A percentile compares a stretch with the other conserved stretches of the same genome.
These are phyloP conservation scores for Argentina silus DNA, from an alignment of 2,797 vertebrate species.

Conservation along the genomic window DNA sequence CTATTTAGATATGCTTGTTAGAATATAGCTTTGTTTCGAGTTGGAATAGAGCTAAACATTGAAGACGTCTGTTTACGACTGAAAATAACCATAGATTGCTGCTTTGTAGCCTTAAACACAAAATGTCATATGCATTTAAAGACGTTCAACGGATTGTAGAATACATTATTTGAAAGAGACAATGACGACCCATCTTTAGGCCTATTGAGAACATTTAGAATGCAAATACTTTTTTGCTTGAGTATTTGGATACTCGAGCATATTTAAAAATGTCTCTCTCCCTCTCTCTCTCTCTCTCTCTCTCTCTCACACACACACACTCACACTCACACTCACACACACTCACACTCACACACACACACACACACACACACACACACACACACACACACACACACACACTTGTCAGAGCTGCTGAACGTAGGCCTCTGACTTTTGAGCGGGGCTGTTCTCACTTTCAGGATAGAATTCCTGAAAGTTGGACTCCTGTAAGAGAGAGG, in stretches of 20 bases:
- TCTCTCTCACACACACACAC: neutral
- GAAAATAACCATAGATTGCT: slow-evolving; percentile 32
- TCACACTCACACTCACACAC: slow-evolving; percentile 24
- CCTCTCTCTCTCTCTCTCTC: no score
- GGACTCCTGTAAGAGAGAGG: neutral
- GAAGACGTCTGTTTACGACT: slow-evolving; percentile 64
- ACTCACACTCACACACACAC: slow-evolving; percentile 18
- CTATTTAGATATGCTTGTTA: slow-evolving; percentile 14
- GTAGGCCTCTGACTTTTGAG: neutral
- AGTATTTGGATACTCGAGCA: slow-evolving; percentile 6
- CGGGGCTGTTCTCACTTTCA: slow-evolving; percentile 25
- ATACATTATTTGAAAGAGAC: slow-evolving; percentile 11
- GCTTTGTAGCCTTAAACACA: neutral
- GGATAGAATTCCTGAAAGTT: slow-evolving; percentile 56
- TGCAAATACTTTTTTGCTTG: slow-evolving; percentile 4
- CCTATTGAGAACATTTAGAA: neutral
- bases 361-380: slow-evolving; percentile 4
- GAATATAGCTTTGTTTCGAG: slow-evolving; percentile 65
- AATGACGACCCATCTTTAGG: slow-evolving; percentile 1
- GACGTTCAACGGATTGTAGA: neutral
- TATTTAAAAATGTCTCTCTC: neutral
- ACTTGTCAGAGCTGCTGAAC: slow-evolving; percentile 39
- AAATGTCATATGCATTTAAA: neutral
- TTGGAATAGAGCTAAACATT: slow-evolving; percentile 64
- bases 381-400: slow-evolving; percentile 8